Conservation (phyloP, 2,888 invertebrate genomes). For the Bibio marci region DNA sequence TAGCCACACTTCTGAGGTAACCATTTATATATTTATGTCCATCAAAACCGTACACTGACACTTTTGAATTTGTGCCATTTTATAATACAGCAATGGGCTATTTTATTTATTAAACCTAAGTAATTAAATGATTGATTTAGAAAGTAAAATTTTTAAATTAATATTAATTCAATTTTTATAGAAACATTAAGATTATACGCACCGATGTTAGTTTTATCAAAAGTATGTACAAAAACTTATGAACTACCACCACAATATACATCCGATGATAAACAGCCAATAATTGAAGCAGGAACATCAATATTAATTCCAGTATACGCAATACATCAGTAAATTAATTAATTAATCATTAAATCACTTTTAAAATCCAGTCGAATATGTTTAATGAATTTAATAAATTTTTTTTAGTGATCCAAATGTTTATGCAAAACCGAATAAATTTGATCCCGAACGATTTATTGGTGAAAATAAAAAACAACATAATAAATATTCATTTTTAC, state of each 20-base stretch:
- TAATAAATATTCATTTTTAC: constrained; percentile 19
- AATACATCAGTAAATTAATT: constrained; percentile 20
- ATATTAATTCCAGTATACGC: constrained; percentile 22
- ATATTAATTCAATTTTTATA: constrained; percentile 14
- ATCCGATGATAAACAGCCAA: constrained; percentile 12
- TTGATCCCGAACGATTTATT: constrained; percentile 30
- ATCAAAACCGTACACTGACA: too few relatives aligned
- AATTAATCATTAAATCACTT: too few relatives aligned
- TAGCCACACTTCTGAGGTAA: too few relatives aligned
- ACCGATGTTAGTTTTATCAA: constrained; percentile 21
- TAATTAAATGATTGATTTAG: too few relatives aligned
- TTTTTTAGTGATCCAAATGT: constrained; percentile 21
- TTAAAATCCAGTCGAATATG: neutral
- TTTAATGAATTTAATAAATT: neutral
- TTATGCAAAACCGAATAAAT: constrained; percentile 27
- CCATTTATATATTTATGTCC: too few relatives aligned
- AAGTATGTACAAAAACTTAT: constrained; percentile 21
- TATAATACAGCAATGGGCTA: too few relatives aligned
- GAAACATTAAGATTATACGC: constrained; percentile 32
- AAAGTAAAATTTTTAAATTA: neutral
- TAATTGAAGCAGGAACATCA: constrained; percentile 20
- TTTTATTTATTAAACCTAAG: too few relatives aligned
- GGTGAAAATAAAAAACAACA: constrained; percentile 16
- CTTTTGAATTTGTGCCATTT: too few relatives aligned
- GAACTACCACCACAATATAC: constrained; percentile 13